phyloP scores from a whole-genome alignment of 2,113 vertebrate genomes.

The Protobothrops mucrosquamatus region DNA sequence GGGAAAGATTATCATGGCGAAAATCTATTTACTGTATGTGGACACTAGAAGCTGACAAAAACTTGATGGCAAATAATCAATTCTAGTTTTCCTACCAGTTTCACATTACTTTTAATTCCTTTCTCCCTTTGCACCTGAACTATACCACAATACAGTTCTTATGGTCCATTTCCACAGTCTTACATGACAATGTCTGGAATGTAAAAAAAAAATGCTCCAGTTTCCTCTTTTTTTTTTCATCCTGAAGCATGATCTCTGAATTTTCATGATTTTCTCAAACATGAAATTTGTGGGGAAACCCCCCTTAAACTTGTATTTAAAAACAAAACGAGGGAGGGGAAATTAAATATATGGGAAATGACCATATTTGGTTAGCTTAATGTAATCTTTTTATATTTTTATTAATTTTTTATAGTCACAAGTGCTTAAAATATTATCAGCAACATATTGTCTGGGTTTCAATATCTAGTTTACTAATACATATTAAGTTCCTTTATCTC shows the following conservation, averaged over 20 bases:
- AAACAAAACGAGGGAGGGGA: too few species aligned
- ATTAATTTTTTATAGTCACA: too few species aligned
- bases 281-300: too few species aligned
- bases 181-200: background rate
- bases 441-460: too few species aligned
- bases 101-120: background rate
- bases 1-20: background rate
- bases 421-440: too few species aligned
- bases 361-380: too few species aligned
- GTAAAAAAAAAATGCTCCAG: background rate
- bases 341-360: background rate
- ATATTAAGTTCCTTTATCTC: too few species aligned
- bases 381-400: too few species aligned
- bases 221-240: background rate
- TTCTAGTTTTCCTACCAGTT: background rate
- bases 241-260: background rate
- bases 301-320: too few species aligned
- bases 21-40: background rate
- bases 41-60: background rate
- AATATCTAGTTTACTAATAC: too few species aligned
- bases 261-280: too few species aligned
- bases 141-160: background rate
- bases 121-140: background rate
- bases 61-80: background rate
- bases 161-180: background rate